These are phyloP conservation scores for Saccostrea glomerata DNA, from an alignment of 1,140 invertebrate genomes.

Conservation along the genomic window DNA sequence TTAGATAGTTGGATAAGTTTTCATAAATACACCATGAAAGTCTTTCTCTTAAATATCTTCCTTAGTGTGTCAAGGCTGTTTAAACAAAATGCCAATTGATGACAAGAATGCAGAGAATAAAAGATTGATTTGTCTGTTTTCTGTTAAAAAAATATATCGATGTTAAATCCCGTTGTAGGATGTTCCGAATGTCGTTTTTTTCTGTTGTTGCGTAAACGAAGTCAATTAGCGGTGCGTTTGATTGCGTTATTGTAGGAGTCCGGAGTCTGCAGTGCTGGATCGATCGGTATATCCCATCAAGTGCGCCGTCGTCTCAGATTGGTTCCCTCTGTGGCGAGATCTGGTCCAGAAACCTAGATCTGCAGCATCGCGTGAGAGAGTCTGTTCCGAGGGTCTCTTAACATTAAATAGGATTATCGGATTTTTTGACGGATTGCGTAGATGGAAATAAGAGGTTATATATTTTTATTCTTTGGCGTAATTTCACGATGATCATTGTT, in stretches of 20 bases:
- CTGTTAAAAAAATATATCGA: no score
- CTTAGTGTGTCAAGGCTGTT: no score
- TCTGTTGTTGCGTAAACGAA: neutral
- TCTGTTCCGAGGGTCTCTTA: no score
- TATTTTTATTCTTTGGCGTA: no score
- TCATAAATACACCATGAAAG: no score
- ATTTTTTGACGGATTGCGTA: no score
- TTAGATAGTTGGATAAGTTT: no score
- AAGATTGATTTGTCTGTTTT: neutral
- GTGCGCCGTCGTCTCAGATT: neutral
- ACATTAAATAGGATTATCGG: no score
- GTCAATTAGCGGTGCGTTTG: neutral
- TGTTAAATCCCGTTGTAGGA: neutral
- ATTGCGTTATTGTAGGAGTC: constrained; percentile 21
- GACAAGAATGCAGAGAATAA: neutral
- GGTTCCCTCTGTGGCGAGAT: neutral
- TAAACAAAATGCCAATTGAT: neutral
- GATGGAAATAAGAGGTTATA: no score
- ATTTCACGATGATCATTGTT: no score
- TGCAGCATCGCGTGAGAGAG: neutral
- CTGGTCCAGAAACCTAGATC: neutral
- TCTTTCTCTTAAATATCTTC: no score
- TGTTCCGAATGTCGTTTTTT: neutral
- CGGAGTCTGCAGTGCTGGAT: neutral
- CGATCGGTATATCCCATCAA: neutral